phyloP scores from a whole-genome alignment of 2,888 invertebrate genomes.

The Plutella xylostella region DNA sequence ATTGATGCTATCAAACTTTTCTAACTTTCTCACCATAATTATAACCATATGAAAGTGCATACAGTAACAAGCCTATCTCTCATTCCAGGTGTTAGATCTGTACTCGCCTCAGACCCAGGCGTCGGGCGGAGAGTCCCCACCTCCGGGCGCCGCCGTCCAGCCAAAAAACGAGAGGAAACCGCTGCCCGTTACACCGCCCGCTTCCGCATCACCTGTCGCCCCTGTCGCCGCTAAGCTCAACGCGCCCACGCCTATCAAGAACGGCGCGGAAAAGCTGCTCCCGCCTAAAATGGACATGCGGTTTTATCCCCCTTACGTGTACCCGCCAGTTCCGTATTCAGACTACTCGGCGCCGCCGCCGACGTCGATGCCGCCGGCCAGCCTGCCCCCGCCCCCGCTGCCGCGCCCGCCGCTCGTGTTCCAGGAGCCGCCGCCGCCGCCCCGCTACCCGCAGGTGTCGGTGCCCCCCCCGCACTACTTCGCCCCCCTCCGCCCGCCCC shows the following conservation, averaged over 20 bases:
- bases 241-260: constrained; percentile 45
- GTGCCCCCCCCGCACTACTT: constrained; percentile 55
- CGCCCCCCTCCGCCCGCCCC: constrained; percentile 35
- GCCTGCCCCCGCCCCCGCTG: constrained; percentile 23
- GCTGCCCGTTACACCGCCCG: constrained; percentile 59
- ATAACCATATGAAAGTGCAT: no score
- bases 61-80: not conserved
- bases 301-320: constrained; percentile 38
- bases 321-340: constrained; percentile 54
- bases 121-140: constrained; percentile 76
- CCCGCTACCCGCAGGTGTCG: constrained; percentile 41
- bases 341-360: constrained; percentile 48
- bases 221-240: constrained; percentile 28
- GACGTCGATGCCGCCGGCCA: constrained; percentile 26
- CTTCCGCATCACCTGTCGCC: constrained; percentile 59
- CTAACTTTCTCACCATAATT: no score
- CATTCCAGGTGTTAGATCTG: constrained; percentile 79
- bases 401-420: constrained; percentile 44
- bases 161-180: constrained; percentile 70
- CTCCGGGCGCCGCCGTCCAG: constrained; percentile 53
- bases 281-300: constrained; percentile 39
- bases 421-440: constrained; percentile 57
- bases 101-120: constrained; percentile 81
- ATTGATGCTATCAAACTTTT: no score
- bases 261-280: constrained; percentile 47